Evolutionary conservation across 2,888 invertebrate genomes (phyloP), one percentile per base, ranked within the genome.

Genomic region (Luffia ferchaultella): DNA sequence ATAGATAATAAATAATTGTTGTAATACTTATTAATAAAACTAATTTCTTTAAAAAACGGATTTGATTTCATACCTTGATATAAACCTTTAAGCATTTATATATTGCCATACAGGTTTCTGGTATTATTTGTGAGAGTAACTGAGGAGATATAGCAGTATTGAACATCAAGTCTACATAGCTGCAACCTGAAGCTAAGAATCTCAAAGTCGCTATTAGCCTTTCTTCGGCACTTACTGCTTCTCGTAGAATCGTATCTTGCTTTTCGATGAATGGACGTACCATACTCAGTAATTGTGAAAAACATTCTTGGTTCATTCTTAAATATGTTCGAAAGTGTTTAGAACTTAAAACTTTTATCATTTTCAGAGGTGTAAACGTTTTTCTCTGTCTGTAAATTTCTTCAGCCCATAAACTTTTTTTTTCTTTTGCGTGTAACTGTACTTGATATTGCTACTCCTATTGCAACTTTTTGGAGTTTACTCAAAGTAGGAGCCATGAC

Each of bases 51-150:
- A 16, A 18, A 18, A 40, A 17, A 50, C 16, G 16, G 46, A 20
- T 47, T 45, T 44, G 40, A 12, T 41, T 49, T 48, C 47, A 45
- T 48, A 46, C 49, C 45, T 52, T 48, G 46, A 48, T 50, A 50
- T 53, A 50, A 42, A 48, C 30, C 46, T 48, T 50, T 40, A 55
- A 50, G 20, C 41, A 45, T 48, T 54, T 46, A 50, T 52, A 51
- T 51, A 51, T 52, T 51, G 48, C 55, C 50, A 40, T 41, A 55
- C 53, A 55, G 20, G 55, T 55, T 54, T 55, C 55, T 47, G 54
- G 54, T 49, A 54, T 55, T 45, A 54, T 51, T 46, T 46, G 46
- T 42, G 50, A 43, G 48, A 55, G 45, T 19, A 51, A 46, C 41
- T 51, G 51, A 49, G 19, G 50, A 19, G 48, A 49, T 45, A 45